Percentiles rank a stretch among this genome's conserved stretches.
Evolutionary conservation across 2,888 invertebrate genomes (phyloP).

Genomic region (Nesidiocoris tenuis): DNA sequence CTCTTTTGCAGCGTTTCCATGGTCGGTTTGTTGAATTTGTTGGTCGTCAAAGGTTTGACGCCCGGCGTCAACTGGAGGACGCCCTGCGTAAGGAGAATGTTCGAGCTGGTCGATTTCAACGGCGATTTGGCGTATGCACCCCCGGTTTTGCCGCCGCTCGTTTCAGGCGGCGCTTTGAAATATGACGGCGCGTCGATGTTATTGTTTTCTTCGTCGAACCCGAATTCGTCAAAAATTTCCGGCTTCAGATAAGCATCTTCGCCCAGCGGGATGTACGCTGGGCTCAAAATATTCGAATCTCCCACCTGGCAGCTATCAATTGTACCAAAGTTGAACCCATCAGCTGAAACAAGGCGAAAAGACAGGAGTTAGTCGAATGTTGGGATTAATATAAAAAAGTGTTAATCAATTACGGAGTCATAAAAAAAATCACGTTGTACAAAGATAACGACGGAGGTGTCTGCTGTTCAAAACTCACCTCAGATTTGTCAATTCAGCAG

Average conservation of each 20-base stretch:
- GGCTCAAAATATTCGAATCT: constrained; percentile 33
- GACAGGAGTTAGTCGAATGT: background rate
- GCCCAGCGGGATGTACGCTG: constrained; percentile 43
- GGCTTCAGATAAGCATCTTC: constrained; percentile 20
- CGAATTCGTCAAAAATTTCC: constrained; percentile 6
- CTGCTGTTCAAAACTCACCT: no score
- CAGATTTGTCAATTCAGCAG: no score
- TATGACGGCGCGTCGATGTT: constrained; percentile 32
- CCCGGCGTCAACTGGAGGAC: constrained; percentile 10
- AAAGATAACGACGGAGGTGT: no score
- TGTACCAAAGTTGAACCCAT: constrained; percentile 48
- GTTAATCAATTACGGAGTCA: no score
- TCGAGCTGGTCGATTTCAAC: constrained; percentile 39
- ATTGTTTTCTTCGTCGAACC: constrained; percentile 45
- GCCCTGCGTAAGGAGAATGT: constrained; percentile 44
- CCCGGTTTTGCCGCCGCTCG: constrained; percentile 15
- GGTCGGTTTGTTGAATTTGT: background rate
- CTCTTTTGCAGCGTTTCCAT: background rate
- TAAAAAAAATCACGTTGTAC: no score
- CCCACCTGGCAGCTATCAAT: constrained; percentile 42
- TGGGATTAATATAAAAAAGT: no score
- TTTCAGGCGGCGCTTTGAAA: constrained; percentile 20
- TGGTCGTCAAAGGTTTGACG: background rate
- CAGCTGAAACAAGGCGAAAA: constrained; percentile 37
- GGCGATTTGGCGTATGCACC: constrained; percentile 23